phyloP scores from a whole-genome alignment of 2,888 invertebrate species.

The Drosophila nigritarsus region DNA sequence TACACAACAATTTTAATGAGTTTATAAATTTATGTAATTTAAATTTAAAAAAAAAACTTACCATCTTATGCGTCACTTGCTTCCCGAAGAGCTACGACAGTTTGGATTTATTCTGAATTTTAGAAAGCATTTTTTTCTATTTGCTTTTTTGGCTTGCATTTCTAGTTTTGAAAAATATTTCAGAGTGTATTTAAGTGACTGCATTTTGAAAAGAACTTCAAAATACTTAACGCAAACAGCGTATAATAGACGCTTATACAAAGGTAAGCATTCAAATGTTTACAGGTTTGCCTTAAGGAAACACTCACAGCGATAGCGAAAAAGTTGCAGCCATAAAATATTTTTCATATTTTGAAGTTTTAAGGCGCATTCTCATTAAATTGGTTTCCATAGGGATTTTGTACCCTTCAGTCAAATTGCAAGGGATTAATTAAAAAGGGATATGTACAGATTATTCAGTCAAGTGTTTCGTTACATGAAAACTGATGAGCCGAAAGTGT shows the following conservation, averaged over 20 bases:
- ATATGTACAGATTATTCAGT: constrained; percentile 12
- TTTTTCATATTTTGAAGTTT: not conserved
- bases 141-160: not conserved
- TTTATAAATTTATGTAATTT: no score
- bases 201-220: constrained; percentile 33
- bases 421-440: not conserved
- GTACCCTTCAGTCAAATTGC: not conserved
- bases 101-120: not conserved
- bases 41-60: no score
- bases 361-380: no score
- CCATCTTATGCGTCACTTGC: no score
- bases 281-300: not conserved
- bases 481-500: constrained; percentile 51
- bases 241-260: not conserved
- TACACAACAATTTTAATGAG: no score
- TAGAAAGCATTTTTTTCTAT: not conserved
- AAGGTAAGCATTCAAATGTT: constrained; percentile 9
- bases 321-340: not conserved
- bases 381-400: not conserved
- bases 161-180: not conserved
- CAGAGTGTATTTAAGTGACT: constrained; percentile 53
- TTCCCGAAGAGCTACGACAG: no score
- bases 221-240: constrained; percentile 2
- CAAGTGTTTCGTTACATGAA: constrained; percentile 11
- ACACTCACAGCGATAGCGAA: not conserved